Conservation (phyloP, 2,888 invertebrate genomes). For the Drosophila paucipuncta region DNA sequence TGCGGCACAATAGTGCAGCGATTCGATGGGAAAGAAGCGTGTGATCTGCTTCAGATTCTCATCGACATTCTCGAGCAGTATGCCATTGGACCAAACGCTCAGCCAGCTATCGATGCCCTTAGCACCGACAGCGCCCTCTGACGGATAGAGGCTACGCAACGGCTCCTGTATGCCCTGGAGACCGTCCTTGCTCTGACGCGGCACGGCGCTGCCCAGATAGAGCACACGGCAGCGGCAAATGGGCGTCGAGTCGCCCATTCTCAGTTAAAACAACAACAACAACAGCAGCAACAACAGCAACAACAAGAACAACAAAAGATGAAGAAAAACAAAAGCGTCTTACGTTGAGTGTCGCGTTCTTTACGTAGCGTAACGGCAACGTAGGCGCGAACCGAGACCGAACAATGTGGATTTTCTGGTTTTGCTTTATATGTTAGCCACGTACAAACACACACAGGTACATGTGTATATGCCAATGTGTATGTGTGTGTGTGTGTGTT, state of each 20-base stretch:
- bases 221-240: slow-evolving; percentile 98
- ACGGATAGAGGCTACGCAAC: slow-evolving; percentile 96
- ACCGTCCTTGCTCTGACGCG: slow-evolving; percentile 98
- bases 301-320: slow-evolving; percentile 24
- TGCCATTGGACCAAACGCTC: slow-evolving; percentile 98
- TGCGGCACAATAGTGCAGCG: slow-evolving; percentile 97
- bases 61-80: slow-evolving; percentile 97
- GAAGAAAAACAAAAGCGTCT: slow-evolving; percentile 29
- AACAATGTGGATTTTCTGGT: slow-evolving; percentile 83
- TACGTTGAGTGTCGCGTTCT: slow-evolving; percentile 55
- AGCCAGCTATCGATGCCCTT: slow-evolving; percentile 98
- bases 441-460: slow-evolving; percentile 45
- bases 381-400: slow-evolving; percentile 56
- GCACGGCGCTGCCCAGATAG: slow-evolving; percentile 98
- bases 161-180: slow-evolving; percentile 99
- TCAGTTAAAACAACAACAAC: slow-evolving; percentile 31
- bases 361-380: slow-evolving; percentile 43
- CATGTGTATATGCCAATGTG: slow-evolving; percentile 23
- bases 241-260: slow-evolving; percentile 93
- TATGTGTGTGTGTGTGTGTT: slow-evolving; percentile 40
- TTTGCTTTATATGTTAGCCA: slow-evolving; percentile 75
- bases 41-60: slow-evolving; percentile 97
- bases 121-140: slow-evolving; percentile 94
- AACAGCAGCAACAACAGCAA: slow-evolving; percentile 7
- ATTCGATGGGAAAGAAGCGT: slow-evolving; percentile 97